Conservation (phyloP, 2,113 vertebrate genomes). For the Halichoeres trimaculatus region DNA sequence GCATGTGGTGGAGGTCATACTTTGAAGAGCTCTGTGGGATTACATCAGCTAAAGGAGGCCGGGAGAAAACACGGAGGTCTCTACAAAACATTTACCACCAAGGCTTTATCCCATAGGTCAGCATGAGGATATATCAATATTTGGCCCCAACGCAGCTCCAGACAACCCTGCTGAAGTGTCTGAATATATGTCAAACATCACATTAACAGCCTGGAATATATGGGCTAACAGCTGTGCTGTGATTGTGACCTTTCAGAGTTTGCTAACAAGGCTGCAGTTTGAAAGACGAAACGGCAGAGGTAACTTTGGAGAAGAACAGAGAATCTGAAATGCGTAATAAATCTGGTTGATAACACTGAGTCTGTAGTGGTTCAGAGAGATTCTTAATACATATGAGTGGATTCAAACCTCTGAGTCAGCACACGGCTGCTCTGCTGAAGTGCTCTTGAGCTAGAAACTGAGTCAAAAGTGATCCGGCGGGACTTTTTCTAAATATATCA, state of each 20-base stretch:
- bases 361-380: constrained; percentile 25
- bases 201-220: not conserved
- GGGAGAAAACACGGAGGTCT: not conserved
- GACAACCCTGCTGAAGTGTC: not conserved
- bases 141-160: too few species aligned
- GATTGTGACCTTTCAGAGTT: constrained; percentile 57
- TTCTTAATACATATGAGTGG: constrained; percentile 44
- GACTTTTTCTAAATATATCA: not conserved
- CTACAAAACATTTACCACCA: not conserved
- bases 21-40: not conserved
- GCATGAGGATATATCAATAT: too few species aligned
- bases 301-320: constrained; percentile 46
- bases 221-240: constrained; percentile 38
- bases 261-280: constrained; percentile 46
- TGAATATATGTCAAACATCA: not conserved
- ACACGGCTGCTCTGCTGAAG: constrained; percentile 52
- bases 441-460: constrained; percentile 57
- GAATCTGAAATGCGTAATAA: constrained; percentile 40
- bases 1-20: not conserved
- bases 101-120: too few species aligned
- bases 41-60: not conserved
- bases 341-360: constrained; percentile 28
- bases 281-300: not conserved
- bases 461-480: constrained; percentile 20
- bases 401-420: constrained; percentile 49